These are phyloP conservation scores for Brenthis hecate DNA, from an alignment of 2,888 invertebrate genomes.

Conservation along the genomic window DNA sequence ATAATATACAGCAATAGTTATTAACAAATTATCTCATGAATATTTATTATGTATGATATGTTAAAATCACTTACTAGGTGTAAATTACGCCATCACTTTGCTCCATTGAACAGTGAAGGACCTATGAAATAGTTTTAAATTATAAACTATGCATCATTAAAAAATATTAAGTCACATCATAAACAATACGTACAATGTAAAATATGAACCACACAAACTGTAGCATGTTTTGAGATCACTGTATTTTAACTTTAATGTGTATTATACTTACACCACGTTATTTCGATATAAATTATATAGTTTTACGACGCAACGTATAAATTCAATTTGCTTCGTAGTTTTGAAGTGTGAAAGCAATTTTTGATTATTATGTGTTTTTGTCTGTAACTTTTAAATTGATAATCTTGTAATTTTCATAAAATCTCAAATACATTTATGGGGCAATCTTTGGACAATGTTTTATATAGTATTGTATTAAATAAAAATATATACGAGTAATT, in stretches of 20 bases:
- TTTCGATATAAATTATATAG: constrained; percentile 7
- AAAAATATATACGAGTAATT: too few species aligned
- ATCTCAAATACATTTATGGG: not conserved
- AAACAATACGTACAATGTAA: constrained; percentile 7
- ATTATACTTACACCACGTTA: constrained; percentile 1
- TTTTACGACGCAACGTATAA: constrained; percentile 14
- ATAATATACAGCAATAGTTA: constrained; percentile 37
- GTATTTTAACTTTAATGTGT: not conserved
- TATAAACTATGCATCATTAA: not conserved
- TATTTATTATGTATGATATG: constrained; percentile 3
- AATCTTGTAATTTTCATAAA: not conserved
- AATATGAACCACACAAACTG: constrained; percentile 8
- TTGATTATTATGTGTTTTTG: constrained; percentile 5
- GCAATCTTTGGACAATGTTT: not conserved
- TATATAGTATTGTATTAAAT: not conserved
- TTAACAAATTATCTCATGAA: constrained; percentile 6
- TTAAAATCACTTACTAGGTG: constrained; percentile 65
- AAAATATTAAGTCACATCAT: not conserved
- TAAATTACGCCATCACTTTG: constrained; percentile 58
- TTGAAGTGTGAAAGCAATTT: constrained; percentile 18
- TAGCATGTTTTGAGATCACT: constrained; percentile 5
- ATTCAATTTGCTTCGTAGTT: constrained; percentile 6
- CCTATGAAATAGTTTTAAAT: constrained; percentile 45
- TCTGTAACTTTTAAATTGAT: not conserved
- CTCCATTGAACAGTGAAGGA: constrained; percentile 49